phyloP scores from a whole-genome alignment of 2,113 vertebrate genomes.

The Tupaia tana region DNA sequence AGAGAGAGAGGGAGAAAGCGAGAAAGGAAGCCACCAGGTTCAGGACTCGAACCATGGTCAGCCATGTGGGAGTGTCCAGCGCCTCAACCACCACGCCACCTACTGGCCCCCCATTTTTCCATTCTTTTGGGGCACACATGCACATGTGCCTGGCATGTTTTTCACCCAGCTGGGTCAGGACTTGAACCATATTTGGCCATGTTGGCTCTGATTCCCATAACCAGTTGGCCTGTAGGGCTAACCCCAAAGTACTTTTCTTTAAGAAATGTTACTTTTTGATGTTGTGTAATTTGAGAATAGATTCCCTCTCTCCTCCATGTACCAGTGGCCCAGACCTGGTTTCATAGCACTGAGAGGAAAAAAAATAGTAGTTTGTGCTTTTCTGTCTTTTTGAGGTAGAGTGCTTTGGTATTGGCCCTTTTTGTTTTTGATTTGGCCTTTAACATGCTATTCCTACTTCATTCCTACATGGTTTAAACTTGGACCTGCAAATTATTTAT shows the following conservation, averaged over 20 bases:
- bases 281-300: conserved; percentile 29
- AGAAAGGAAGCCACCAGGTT: too few species aligned
- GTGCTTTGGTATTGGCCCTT: neutral
- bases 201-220: too few species aligned
- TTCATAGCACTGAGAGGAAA: neutral
- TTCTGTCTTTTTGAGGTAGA: conserved; percentile 17
- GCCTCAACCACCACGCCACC: too few species aligned
- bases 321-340: neutral
- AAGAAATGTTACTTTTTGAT: conserved; percentile 30
- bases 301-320: neutral
- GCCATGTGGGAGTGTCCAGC: too few species aligned
- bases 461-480: conserved; percentile 46
- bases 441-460: conserved; percentile 2
- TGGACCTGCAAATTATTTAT: conserved; percentile 36
- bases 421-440: conserved; percentile 51
- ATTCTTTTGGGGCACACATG: too few species aligned
- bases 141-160: too few species aligned
- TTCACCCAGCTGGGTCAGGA: too few species aligned
- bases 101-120: too few species aligned
- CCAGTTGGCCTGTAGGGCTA: too few species aligned
- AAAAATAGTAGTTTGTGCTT: neutral
- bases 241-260: neutral
- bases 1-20: too few species aligned
- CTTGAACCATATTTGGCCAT: too few species aligned
- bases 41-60: too few species aligned